Evolutionary conservation across 2,888 invertebrate genomes (phyloP).

Genomic region (Loripinus fragilis): DNA sequence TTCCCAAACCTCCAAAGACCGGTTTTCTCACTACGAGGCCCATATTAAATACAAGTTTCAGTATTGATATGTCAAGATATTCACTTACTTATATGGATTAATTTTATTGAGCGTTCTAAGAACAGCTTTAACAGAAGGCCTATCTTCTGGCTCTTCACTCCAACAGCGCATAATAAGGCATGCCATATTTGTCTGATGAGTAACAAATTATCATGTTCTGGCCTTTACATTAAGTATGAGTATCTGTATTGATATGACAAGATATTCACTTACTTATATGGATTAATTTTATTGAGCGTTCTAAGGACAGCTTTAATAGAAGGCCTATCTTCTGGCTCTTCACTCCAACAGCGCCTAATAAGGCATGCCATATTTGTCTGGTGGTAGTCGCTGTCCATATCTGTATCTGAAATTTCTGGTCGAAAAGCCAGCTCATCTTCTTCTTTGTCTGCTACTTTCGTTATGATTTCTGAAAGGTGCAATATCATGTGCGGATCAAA

Average conservation of each 20-base stretch:
- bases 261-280: constrained; percentile 73
- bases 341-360: constrained; percentile 73
- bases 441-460: constrained; percentile 57
- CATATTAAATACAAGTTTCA: too few relatives aligned
- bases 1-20: too few relatives aligned
- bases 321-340: constrained; percentile 73
- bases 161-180: constrained; percentile 71
- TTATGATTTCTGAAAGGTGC: constrained; percentile 73
- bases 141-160: constrained; percentile 71
- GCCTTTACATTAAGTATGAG: too few relatives aligned
- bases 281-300: constrained; percentile 73
- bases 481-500: too few relatives aligned
- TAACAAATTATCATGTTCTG: too few relatives aligned
- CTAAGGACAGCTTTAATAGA: constrained; percentile 66
- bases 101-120: constrained; percentile 70
- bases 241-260: too few relatives aligned
- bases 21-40: too few relatives aligned
- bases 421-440: constrained; percentile 57
- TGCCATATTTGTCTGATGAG: constrained; percentile 52
- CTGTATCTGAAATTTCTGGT: constrained; percentile 60
- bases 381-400: constrained; percentile 50
- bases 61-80: too few relatives aligned
- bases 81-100: constrained; percentile 75
- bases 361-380: constrained; percentile 59
- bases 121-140: constrained; percentile 70